Conservation (phyloP, 2,113 vertebrate genomes). For the Alouatta palliata region DNA sequence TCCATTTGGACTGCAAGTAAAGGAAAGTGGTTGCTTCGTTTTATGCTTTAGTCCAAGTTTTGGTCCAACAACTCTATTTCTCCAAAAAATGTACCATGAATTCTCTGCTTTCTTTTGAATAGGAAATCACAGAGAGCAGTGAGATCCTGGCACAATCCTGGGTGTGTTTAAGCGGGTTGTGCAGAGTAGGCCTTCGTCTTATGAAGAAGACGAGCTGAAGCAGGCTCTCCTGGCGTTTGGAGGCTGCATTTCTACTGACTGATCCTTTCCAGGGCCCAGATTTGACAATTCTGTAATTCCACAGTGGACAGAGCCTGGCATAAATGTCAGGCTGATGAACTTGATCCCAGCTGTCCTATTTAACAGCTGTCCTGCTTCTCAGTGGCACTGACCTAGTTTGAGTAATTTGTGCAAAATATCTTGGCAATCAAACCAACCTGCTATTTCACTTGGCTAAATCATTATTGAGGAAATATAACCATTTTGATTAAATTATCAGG, state of each 20-base stretch:
- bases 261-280: background rate
- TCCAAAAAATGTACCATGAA: background rate
- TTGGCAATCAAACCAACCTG: slow-evolving; percentile 70
- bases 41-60: background rate
- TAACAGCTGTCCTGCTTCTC: slow-evolving; percentile 70
- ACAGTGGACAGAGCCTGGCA: background rate
- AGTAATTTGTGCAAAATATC: slow-evolving; percentile 69
- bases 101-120: background rate
- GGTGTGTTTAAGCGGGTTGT: fast-evolving
- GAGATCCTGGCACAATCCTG: background rate
- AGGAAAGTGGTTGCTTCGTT: background rate
- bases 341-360: slow-evolving; percentile 65
- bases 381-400: slow-evolving; percentile 71
- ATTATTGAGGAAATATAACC: slow-evolving; percentile 68
- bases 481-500: slow-evolving; percentile 66
- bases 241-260: background rate
- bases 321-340: slow-evolving; percentile 59
- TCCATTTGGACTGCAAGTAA: background rate
- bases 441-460: slow-evolving; percentile 67
- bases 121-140: background rate
- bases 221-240: background rate
- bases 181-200: background rate
- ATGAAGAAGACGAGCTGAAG: background rate
- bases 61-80: background rate
- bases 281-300: slow-evolving; percentile 19